Evolutionary conservation across 2,797 vertebrate species (phyloP), one percentile per base, ranked within the genome.

Genomic region (Xyrichtys novacula): DNA sequence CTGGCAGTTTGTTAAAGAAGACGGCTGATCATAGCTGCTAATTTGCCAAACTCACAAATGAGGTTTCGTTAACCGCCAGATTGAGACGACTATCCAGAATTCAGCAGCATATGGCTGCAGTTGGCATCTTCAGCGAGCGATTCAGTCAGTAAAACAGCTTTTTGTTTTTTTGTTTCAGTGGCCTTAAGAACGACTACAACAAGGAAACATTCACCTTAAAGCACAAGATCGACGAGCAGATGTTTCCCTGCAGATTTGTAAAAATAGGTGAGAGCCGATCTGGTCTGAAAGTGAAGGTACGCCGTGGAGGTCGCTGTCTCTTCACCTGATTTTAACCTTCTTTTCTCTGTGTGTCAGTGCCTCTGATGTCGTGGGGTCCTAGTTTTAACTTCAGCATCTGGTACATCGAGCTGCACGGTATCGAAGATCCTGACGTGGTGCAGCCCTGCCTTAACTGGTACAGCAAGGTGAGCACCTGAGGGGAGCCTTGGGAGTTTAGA

Each of bases 341-440:
- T 7, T 9, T 38, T 4, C 9, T 7, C 6, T 42, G 7, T 39
- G 17, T 52, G 40, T 26, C 88, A 99, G 98, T 99, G 93, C 98
- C 98, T 88, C 96, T 99, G 65, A 96, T 99, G 92, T 99, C 98
- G 1, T 99, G 98, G 98, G 98, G 98, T 65, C 98, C 98, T 60
- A 99, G 98, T 94, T 99, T 99, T 93, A 99, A 99, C 92, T 99
- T 99, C 92, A 99, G 98, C 92, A 99, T 99, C 93, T 99, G 98
- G 98, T 99, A 97, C 91, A 96, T 99, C 84, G 98, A 99, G 93
- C 95, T 99, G 77, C 98, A 97, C 36, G 98, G 98, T 74, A 97
- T 99, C 62, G 98, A 99, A 91, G 96, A 99, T 80, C 97, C 97
- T 7, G 98, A 98, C 61, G 95, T 99, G 78, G 98, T 99, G 76